Percentiles rank a stretch among this genome's conserved stretches.
Conservation (phyloP, 2,797 vertebrate species). For the Acrossocheilus fasciatus region DNA sequence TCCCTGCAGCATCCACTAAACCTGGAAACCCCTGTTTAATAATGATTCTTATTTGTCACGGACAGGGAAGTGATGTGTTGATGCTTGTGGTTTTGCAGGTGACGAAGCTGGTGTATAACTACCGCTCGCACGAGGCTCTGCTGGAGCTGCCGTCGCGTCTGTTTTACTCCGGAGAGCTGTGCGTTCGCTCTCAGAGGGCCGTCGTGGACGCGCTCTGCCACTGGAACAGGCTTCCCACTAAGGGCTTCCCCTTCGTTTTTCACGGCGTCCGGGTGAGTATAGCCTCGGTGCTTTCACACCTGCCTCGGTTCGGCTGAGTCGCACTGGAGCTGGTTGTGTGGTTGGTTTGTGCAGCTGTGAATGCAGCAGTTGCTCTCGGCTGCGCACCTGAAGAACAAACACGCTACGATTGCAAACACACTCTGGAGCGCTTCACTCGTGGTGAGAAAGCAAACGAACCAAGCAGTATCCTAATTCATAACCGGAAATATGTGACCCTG, state of each 20-base stretch:
- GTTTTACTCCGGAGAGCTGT: conserved; percentile 91
- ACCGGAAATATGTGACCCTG: too few species aligned
- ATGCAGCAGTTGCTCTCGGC: too few species aligned
- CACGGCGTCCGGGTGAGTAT: conserved; percentile 89
- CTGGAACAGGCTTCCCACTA: conserved; percentile 88
- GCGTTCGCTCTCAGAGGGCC: conserved; percentile 78
- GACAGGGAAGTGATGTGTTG: not conserved
- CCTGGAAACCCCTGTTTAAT: not conserved
- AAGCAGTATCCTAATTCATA: too few species aligned
- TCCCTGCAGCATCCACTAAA: not conserved
- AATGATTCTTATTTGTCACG: too few species aligned
- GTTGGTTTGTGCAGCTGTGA: too few species aligned
- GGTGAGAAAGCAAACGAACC: too few species aligned
- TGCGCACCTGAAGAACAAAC: too few species aligned
- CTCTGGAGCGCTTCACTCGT: too few species aligned
- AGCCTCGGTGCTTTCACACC: too few species aligned
- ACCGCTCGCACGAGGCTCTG: conserved; percentile 89
- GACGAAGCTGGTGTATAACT: conserved; percentile 94
- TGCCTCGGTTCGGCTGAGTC: too few species aligned
- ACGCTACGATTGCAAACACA: too few species aligned
- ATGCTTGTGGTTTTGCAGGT: conserved; percentile 77
- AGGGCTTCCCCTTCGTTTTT: conserved; percentile 91
- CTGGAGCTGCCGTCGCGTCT: conserved; percentile 88
- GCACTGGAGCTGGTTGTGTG: too few species aligned
- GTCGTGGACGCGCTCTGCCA: conserved; percentile 84